These are phyloP conservation scores for Melanotaenia duboulayi DNA, from an alignment of 2,113 vertebrate genomes.

Conservation along the genomic window DNA sequence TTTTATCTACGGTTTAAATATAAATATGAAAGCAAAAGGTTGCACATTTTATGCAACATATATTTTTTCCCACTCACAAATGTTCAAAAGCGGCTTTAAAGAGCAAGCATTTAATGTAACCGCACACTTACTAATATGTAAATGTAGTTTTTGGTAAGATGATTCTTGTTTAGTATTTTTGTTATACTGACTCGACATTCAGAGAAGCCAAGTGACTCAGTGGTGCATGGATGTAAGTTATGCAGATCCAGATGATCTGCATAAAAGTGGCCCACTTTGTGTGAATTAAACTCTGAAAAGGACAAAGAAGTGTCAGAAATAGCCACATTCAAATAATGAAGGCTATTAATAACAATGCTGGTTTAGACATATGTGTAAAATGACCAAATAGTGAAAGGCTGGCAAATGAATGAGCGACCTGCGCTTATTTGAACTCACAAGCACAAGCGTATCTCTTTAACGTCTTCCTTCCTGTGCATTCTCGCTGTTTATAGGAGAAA, in stretches of 20 bases:
- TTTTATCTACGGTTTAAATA: too few relatives aligned
- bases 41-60: too few relatives aligned
- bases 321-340: not conserved
- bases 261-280: slow-evolving; percentile 18
- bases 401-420: not conserved
- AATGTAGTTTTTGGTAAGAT: not conserved
- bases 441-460: not conserved
- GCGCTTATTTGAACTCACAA: not conserved
- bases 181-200: slow-evolving; percentile 5
- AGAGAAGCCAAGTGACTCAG: not conserved
- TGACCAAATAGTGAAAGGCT: not conserved
- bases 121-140: not conserved
- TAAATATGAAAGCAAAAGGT: too few relatives aligned
- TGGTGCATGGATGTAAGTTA: not conserved
- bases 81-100: not conserved
- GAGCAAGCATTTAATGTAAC: not conserved
- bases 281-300: not conserved
- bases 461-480: slow-evolving; percentile 26
- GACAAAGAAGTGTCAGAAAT: not conserved
- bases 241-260: slow-evolving; percentile 16
- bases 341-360: not conserved
- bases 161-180: not conserved
- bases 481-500: slow-evolving; percentile 79
- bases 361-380: not conserved
- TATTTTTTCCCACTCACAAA: not conserved